A percentile compares a stretch with the other conserved stretches of the same genome.
These are phyloP conservation scores for Sesia bembeciformis DNA, from an alignment of 2,888 invertebrate species.

Conservation along the genomic window DNA sequence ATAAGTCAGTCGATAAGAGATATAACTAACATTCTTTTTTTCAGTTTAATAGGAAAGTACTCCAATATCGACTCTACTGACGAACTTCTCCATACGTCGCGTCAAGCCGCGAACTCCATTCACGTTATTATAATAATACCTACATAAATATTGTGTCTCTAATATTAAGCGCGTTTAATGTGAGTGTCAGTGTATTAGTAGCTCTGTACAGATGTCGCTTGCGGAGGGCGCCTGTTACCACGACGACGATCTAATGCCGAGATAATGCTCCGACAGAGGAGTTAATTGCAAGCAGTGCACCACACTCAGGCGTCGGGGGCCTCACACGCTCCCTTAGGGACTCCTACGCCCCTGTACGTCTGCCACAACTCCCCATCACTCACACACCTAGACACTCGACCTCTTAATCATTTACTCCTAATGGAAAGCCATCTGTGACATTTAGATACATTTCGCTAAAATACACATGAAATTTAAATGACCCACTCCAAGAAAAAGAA, in stretches of 20 bases:
- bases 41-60: too few species aligned
- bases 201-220: constrained; percentile 19
- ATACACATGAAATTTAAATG: constrained; percentile 69
- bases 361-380: not conserved
- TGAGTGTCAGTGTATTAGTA: constrained; percentile 8
- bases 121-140: too few species aligned
- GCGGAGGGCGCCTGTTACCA: constrained; percentile 1
- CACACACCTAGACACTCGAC: constrained; percentile 16
- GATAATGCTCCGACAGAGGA: constrained; percentile 60
- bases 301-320: constrained; percentile 45
- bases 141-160: not conserved
- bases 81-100: too few species aligned
- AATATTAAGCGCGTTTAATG: constrained; percentile 9
- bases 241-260: constrained; percentile 40
- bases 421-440: constrained; percentile 56
- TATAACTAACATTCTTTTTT: too few species aligned
- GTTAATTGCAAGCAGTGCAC: constrained; percentile 67
- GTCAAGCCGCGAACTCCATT: too few species aligned
- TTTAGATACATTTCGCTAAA: constrained; percentile 27
- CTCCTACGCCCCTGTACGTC: not conserved
- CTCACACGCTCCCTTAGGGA: constrained; percentile 36
- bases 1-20: too few species aligned
- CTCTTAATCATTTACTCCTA: constrained; percentile 67
- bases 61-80: too few species aligned
- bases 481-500: constrained; percentile 35